These are phyloP conservation scores for Macrosoma leucophasiata DNA, from an alignment of 2,888 invertebrate genomes.

Conservation along the genomic window DNA sequence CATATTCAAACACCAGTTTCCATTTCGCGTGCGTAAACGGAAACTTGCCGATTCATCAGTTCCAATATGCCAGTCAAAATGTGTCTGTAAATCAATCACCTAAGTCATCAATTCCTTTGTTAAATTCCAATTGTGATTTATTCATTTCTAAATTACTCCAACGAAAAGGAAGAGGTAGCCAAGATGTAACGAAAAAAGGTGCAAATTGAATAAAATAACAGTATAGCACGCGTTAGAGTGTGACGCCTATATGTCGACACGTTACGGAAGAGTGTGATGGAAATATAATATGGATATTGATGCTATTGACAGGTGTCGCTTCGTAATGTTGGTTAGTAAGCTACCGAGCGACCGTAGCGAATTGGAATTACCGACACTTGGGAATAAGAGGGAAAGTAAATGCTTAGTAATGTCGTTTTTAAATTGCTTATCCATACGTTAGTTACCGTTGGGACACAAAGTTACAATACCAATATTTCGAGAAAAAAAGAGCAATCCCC, in stretches of 20 bases:
- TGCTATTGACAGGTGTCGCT: conserved; percentile 28
- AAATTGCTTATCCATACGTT: no score
- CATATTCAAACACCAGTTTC: conserved; percentile 72
- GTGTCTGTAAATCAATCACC: conserved; percentile 34
- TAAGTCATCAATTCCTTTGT: conserved; percentile 32
- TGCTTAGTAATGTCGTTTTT: conserved; percentile 25
- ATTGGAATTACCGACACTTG: conserved; percentile 33
- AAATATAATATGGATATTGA: conserved; percentile 43
- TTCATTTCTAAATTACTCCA: conserved; percentile 57
- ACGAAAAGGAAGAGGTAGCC: conserved; percentile 52
- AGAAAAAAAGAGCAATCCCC: no score
- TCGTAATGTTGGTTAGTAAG: conserved; percentile 45
- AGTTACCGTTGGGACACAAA: no score
- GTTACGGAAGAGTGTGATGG: conserved; percentile 52
- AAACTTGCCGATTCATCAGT: conserved; percentile 46
- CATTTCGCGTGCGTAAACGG: conserved; percentile 69
- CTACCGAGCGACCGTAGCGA: conserved; percentile 54
- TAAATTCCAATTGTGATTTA: conserved; percentile 42
- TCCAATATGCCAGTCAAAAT: conserved; percentile 37
- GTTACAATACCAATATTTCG: no score
- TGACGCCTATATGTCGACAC: conserved; percentile 44
- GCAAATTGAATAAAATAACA: conserved; percentile 36
- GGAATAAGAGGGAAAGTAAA: conserved; percentile 28
- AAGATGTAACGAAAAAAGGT: conserved; percentile 41
- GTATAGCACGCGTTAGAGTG: conserved; percentile 51